These are phyloP conservation scores for Neolamprologus falcicula DNA, from an alignment of 2,113 vertebrate genomes.

Conservation along the genomic window DNA sequence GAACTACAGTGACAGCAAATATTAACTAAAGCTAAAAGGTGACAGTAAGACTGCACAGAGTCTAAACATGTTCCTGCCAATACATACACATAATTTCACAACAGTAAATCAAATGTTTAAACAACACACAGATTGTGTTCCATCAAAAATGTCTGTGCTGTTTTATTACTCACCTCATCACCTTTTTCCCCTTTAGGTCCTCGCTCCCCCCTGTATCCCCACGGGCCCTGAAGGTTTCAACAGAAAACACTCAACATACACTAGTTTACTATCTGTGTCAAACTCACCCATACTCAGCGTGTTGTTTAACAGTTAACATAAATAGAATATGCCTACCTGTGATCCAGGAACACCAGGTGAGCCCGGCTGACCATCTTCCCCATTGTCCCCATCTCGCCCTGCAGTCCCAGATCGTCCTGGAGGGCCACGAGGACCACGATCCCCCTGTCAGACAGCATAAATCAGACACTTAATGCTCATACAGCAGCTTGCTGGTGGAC, in stretches of 20 bases:
- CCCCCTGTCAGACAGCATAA: conserved; percentile 65
- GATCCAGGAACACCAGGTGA: conserved; percentile 66
- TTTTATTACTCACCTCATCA: conserved; percentile 77
- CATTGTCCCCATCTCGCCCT: conserved; percentile 73
- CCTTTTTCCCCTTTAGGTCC: conserved; percentile 79
- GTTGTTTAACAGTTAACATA: not conserved
- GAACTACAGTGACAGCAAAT: not conserved
- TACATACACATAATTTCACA: not conserved
- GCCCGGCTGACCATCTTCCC: conserved; percentile 74
- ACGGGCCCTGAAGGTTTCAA: conserved; percentile 66
- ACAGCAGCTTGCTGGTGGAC: not conserved
- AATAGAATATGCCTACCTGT: conserved; percentile 58
- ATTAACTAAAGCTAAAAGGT: not conserved
- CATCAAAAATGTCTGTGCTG: not conserved
- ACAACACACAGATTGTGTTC: not conserved
- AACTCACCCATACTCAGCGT: too few species aligned
- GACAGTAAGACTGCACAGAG: not conserved
- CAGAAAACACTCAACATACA: not conserved
- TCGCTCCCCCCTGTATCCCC: conserved; percentile 80
- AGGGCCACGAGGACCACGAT: conserved; percentile 67
- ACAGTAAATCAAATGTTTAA: not conserved
- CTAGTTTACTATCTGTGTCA: not conserved
- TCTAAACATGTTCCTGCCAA: not conserved
- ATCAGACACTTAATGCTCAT: not conserved
- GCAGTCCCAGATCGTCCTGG: conserved; percentile 69